These are phyloP conservation scores for Helicolenus hilgendorfi DNA, from an alignment of 2,797 vertebrate genomes.

Conservation along the genomic window DNA sequence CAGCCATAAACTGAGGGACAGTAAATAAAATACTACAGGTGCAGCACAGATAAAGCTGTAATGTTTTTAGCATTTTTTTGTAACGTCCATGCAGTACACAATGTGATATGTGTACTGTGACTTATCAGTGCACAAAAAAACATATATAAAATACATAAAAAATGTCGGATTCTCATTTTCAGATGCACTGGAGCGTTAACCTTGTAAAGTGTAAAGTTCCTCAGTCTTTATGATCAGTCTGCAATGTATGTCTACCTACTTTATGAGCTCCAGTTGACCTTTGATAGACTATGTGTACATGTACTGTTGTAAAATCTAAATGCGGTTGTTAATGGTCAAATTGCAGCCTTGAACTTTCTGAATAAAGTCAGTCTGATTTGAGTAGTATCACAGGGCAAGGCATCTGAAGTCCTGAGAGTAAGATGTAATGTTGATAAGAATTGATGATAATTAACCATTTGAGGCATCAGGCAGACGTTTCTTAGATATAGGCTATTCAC, in stretches of 20 bases:
- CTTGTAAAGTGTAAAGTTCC: not conserved
- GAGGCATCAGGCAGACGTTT: not conserved
- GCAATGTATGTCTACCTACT: not conserved
- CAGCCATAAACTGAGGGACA: not conserved
- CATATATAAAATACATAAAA: not conserved
- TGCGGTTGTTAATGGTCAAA: not conserved
- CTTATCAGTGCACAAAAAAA: not conserved
- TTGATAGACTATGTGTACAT: not conserved
- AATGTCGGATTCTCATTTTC: not conserved
- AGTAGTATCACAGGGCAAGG: not conserved
- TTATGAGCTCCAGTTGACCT: not conserved
- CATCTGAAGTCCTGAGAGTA: not conserved
- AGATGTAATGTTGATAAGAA: not conserved
- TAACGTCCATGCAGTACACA: not conserved
- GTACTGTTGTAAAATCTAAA: not conserved
- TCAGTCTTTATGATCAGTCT: not conserved
- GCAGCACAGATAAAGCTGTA: not conserved
- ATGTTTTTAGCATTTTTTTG: not conserved
- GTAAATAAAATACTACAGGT: not conserved
- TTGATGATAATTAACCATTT: not conserved
- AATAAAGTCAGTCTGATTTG: not conserved
- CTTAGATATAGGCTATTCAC: not conserved
- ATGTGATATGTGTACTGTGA: not conserved
- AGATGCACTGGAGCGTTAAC: not conserved
- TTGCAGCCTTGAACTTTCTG: not conserved